Percentiles rank a stretch among this genome's conserved stretches.
phyloP scores from a whole-genome alignment of 2,888 invertebrate genomes.

The Diarsia brunnea region DNA sequence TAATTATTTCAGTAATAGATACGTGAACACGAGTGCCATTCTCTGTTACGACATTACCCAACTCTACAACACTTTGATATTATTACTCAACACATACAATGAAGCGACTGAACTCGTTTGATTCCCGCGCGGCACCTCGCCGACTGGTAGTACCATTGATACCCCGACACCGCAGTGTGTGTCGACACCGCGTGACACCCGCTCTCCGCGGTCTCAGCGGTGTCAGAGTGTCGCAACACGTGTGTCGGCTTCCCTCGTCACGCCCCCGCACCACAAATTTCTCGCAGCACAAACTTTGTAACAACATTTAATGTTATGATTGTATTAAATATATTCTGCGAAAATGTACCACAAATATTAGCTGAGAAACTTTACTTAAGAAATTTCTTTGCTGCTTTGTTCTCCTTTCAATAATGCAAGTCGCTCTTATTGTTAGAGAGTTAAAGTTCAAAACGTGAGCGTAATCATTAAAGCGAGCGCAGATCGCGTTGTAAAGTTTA shows the following conservation, averaged over 20 bases:
- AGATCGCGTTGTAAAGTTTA: conserved; percentile 67
- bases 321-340: conserved; percentile 83
- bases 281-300: conserved; percentile 72
- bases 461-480: conserved; percentile 53
- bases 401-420: conserved; percentile 23
- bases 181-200: conserved; percentile 30
- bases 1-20: conserved; percentile 6
- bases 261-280: conserved; percentile 51
- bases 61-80: conserved; percentile 26
- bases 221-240: conserved; percentile 38
- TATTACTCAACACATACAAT: conserved; percentile 8
- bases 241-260: conserved; percentile 49
- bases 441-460: conserved; percentile 64
- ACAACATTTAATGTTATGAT: conserved; percentile 84
- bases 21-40: conserved; percentile 1
- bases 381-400: conserved; percentile 68
- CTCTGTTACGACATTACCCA: conserved; percentile 3
- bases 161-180: conserved; percentile 28
- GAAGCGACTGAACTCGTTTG: conserved; percentile 14
- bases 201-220: conserved; percentile 19
- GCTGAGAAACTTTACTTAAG: conserved; percentile 81
- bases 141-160: conserved; percentile 17
- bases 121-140: conserved; percentile 21
- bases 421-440: conserved; percentile 60
- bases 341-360: conserved; percentile 84